phyloP scores from a whole-genome alignment of 64 coral and sea anemone genomes.

The Catalaphyllia jardinei region DNA sequence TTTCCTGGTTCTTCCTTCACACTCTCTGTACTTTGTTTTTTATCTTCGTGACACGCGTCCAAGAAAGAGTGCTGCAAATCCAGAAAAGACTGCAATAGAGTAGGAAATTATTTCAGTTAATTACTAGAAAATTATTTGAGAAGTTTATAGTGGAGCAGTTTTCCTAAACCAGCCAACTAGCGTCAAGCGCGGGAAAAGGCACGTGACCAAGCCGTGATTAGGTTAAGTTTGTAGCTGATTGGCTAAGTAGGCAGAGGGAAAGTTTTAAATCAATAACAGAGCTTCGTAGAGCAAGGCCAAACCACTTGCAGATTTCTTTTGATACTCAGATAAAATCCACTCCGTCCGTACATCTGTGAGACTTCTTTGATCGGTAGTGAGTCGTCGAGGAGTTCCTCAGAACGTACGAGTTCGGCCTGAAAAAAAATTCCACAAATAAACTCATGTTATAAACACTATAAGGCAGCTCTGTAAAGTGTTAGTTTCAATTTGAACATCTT shows the following conservation, averaged over 20 bases:
- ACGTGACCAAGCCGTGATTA: too few relatives aligned
- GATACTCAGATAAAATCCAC: too few relatives aligned
- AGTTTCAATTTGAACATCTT: too few relatives aligned
- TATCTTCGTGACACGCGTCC: constrained; percentile 21
- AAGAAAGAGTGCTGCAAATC: constrained; percentile 73
- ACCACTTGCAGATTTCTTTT: too few relatives aligned
- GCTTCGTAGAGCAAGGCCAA: too few relatives aligned
- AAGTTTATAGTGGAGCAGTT: background rate
- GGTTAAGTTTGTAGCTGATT: too few relatives aligned
- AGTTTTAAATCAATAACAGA: too few relatives aligned
- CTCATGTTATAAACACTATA: background rate
- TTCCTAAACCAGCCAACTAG: background rate
- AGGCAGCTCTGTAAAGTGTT: too few relatives aligned
- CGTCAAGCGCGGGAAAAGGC: too few relatives aligned
- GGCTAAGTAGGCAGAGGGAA: too few relatives aligned
- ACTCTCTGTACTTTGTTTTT: background rate
- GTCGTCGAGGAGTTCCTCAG: constrained; percentile 72
- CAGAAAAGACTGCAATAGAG: constrained; percentile 52
- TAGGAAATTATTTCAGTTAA: background rate
- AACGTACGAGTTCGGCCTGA: constrained; percentile 72
- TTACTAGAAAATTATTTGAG: too few relatives aligned
- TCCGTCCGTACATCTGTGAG: constrained; percentile 69
- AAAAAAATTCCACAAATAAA: background rate
- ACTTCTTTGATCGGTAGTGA: constrained; percentile 77
- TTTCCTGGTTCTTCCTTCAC: background rate